Conservation (phyloP, 1,140 invertebrate species). For the Contarinia nasturtii region DNA sequence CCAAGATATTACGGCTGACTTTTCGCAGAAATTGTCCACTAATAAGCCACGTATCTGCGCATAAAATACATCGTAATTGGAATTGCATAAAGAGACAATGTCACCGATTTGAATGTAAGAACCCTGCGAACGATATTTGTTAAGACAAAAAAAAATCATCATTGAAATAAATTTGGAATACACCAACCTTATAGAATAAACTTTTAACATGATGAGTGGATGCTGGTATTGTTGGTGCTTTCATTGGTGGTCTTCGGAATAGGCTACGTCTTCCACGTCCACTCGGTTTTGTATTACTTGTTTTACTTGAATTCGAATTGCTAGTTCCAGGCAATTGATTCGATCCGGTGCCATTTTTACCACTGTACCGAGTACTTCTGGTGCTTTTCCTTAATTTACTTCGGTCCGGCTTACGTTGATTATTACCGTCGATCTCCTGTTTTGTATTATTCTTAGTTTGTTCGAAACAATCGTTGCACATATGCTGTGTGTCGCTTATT, state of each 20-base stretch:
- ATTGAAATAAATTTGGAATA: background rate
- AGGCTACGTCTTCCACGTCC: conserved; percentile 55
- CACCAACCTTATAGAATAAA: conserved; percentile 58
- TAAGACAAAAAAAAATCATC: background rate
- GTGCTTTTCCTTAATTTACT: conserved; percentile 29
- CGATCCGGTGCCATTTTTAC: conserved; percentile 6
- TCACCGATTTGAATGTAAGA: conserved; percentile 78
- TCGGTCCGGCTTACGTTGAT: no score
- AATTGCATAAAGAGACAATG: conserved; percentile 69
- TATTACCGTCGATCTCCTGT: no score
- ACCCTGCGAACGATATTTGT: conserved; percentile 29
- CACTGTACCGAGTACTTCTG: conserved; percentile 32
- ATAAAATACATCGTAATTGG: conserved; percentile 61
- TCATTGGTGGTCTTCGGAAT: conserved; percentile 63
- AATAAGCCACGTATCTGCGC: conserved; percentile 77
- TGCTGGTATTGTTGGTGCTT: conserved; percentile 58
- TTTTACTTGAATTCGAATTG: conserved; percentile 16
- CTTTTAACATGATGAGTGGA: conserved; percentile 62
- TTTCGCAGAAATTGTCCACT: conserved; percentile 84
- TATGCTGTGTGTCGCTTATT: no score
- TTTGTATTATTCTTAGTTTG: no score
- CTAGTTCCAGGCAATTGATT: no score
- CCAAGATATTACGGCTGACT: conserved; percentile 87
- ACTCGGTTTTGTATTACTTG: conserved; percentile 23
- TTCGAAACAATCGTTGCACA: no score